phyloP scores from a whole-genome alignment of 2,113 vertebrate species.

The Cisticola juncidis region DNA sequence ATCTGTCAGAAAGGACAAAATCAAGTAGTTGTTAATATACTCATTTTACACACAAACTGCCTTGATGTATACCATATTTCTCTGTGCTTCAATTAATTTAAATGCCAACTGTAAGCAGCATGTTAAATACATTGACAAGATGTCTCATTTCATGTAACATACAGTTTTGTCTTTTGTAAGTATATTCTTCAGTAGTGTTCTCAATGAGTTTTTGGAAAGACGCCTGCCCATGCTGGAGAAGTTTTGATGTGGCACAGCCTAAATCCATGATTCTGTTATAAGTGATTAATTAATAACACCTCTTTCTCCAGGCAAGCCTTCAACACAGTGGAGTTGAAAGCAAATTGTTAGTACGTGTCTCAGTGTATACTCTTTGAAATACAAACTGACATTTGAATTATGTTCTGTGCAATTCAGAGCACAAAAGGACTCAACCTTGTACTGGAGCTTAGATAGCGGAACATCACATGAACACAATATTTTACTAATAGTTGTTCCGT shows the following conservation, averaged over 20 bases:
- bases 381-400: conserved; percentile 2
- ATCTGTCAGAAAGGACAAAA: neutral
- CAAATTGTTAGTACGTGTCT: neutral
- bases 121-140: conserved; percentile 26
- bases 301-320: neutral
- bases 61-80: neutral
- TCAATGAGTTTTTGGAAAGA: neutral
- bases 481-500: neutral
- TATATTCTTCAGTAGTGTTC: neutral
- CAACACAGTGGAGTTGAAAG: neutral
- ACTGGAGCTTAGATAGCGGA: neutral
- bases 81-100: conserved; percentile 3
- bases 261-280: neutral
- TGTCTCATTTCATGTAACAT: neutral
- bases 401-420: neutral
- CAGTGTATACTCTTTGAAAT: neutral
- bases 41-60: neutral
- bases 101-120: conserved; percentile 10
- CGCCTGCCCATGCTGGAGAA: neutral
- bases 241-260: neutral
- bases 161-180: neutral
- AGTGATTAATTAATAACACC: conserved; percentile 13
- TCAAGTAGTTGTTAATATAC: neutral
- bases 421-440: neutral
- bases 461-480: neutral